Evolutionary conservation across 2,113 vertebrate species (phyloP), one percentile per base, ranked within the genome.

Genomic region (Oncorhynchus mykiss): DNA sequence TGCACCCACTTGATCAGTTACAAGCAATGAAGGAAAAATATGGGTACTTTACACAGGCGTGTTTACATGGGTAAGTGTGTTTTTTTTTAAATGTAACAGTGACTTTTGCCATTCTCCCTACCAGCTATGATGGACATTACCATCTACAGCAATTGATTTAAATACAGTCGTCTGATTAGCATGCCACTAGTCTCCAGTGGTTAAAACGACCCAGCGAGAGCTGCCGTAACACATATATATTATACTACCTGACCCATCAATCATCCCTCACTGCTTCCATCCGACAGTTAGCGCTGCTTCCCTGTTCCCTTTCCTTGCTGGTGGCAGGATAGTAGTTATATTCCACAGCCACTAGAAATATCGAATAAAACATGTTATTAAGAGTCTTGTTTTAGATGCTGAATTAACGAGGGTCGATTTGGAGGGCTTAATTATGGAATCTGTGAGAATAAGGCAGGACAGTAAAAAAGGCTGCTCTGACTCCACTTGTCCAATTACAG

Each of bases 351-450:
- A 51, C 49, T 20, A 60, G 57, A 60, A 60, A 60, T 60, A 60
- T 22, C 9, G 68, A 78, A 78, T 78, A 69, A 78, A 73, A 73
- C 31, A 73, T 54, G 77, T 13, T 11, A 62, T 13, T 11, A 49
- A 34, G 31, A 5, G 27, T 72, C 76, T 78, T 78, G 73, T 73
- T 78, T 64, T 69, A 74, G 20, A 70, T 74, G 59, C 27, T 66
- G 27, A 79, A 74, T 74, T 78, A 78, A 78, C 68, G 71, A 73
- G 77, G 71, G 27, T 74, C 5, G 67, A 70, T 68, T 71, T 54
- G 70, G 48, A 8, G 25, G 49, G 78, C 60, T 71, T 71, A 74
- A 79, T 71, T 71, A 74, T 29, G 65, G 59, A 74, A 79, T 62
- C 31, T 66, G 59, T 54, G 78, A 79, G 70, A 79, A 60, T 60